Conservation (phyloP, 1,140 invertebrate species). For the Cheumatopsyche charites region DNA sequence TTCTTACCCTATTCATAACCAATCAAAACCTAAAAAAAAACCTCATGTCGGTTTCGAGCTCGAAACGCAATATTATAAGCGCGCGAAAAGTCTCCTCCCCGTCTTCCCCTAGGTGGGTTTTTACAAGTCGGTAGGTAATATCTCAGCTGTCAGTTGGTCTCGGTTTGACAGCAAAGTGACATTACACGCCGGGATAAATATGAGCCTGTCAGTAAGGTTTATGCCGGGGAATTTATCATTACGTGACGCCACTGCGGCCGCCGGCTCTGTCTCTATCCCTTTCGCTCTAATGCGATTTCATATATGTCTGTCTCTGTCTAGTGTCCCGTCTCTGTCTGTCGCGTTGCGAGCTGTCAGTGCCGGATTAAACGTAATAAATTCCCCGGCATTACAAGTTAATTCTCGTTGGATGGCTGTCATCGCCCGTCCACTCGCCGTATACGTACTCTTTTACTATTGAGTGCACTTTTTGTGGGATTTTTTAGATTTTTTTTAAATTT, state of each 20-base stretch:
- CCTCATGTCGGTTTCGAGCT: too few relatives aligned
- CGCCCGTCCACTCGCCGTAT: constrained; percentile 10
- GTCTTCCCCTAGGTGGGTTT: constrained; percentile 37
- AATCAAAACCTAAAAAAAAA: too few relatives aligned
- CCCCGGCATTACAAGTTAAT: constrained; percentile 31
- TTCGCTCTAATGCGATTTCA: constrained; percentile 5
- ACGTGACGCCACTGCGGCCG: constrained; percentile 40
- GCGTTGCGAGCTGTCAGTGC: constrained; percentile 19
- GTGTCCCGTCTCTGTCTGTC: constrained; percentile 22
- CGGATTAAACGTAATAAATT: constrained; percentile 37
- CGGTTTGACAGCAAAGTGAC: constrained; percentile 49
- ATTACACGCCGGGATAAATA: constrained; percentile 50
- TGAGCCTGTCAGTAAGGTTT: constrained; percentile 48
- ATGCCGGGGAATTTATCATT: constrained; percentile 49
- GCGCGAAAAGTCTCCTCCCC: neutral
- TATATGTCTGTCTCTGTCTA: neutral
- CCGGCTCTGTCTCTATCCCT: constrained; percentile 2
- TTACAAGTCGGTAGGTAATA: constrained; percentile 48
- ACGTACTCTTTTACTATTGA: constrained; percentile 4
- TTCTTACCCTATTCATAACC: too few relatives aligned
- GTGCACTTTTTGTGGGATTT: too few relatives aligned
- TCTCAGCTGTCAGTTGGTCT: constrained; percentile 48
- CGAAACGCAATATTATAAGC: too few relatives aligned
- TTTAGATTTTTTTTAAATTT: too few relatives aligned
- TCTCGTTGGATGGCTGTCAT: constrained; percentile 24